Percentiles rank a stretch among this genome's conserved stretches.
Conservation (phyloP, 2,888 invertebrate species). For the Nipponacmea schrenckii region DNA sequence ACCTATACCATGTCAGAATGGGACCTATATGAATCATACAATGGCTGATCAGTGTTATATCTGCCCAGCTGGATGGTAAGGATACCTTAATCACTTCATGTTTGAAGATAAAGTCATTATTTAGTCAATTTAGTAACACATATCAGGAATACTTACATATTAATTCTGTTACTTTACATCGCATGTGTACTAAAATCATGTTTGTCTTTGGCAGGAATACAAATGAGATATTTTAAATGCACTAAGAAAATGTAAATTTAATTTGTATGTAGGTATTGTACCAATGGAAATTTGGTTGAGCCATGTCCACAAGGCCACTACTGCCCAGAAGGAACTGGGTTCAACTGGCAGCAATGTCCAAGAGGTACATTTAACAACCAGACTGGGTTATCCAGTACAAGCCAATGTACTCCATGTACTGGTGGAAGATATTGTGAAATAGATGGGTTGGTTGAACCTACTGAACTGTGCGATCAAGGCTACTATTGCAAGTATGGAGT, state of each 20-base stretch:
- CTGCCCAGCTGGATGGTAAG: conserved; percentile 62
- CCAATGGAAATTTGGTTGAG: conserved; percentile 47
- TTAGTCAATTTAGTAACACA: too few relatives aligned
- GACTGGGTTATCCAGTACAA: conserved; percentile 47
- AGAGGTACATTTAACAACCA: conserved; percentile 63
- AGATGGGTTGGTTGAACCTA: conserved; percentile 32
- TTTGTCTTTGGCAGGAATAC: background rate
- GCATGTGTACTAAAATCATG: too few relatives aligned
- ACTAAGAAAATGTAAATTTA: too few relatives aligned
- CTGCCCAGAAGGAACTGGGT: conserved; percentile 60
- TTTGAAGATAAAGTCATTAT: background rate
- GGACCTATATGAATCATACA: conserved; percentile 61
- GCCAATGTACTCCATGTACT: conserved; percentile 58
- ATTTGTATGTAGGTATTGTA: conserved; percentile 54
- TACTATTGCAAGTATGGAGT: conserved; percentile 64
- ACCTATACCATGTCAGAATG: conserved; percentile 61
- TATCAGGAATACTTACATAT: too few relatives aligned
- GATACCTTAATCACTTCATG: background rate
- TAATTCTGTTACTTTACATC: too few relatives aligned
- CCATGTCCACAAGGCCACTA: conserved; percentile 60
- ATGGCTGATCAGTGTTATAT: conserved; percentile 52
- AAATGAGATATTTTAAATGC: background rate
- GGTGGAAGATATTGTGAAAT: conserved; percentile 61
- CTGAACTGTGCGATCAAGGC: conserved; percentile 56
- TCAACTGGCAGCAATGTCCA: conserved; percentile 60